Conservation (phyloP, 2,113 vertebrate species). For the Peromyscus californicus region DNA sequence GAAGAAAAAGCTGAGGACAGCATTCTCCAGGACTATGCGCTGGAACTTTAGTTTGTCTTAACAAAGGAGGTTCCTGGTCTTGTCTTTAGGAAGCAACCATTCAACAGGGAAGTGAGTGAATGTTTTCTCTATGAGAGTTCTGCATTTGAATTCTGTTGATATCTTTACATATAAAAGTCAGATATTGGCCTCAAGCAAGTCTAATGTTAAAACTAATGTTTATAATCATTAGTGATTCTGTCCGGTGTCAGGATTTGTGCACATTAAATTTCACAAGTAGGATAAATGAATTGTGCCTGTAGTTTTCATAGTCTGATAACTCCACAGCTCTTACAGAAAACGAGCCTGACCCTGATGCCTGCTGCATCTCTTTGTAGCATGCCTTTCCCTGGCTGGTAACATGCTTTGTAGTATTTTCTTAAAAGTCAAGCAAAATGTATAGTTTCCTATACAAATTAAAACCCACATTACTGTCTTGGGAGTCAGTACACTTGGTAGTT, state of each 20-base stretch:
- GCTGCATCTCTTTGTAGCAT: not conserved
- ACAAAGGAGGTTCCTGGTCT: not conserved
- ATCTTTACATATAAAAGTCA: not conserved
- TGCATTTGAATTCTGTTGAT: not conserved
- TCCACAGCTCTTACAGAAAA: not conserved
- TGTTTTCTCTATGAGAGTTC: not conserved
- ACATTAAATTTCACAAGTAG: not conserved
- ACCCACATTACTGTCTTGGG: not conserved
- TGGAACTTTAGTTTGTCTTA: conserved; percentile 11
- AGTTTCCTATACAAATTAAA: not conserved
- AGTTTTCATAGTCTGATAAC: not conserved
- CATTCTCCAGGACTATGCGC: not conserved
- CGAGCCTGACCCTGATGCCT: not conserved
- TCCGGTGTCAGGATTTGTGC: not conserved
- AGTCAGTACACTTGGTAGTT: not conserved
- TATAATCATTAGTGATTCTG: not conserved
- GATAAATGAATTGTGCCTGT: not conserved
- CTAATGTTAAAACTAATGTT: no score
- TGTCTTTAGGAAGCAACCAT: not conserved
- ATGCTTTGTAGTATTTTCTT: not conserved
- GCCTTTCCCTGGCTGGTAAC: not conserved
- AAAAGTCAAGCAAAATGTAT: not conserved
- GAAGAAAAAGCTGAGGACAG: conserved; percentile 66
- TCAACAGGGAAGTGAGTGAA: not conserved
- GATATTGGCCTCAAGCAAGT: not conserved